Conservation (phyloP, 2,113 vertebrate species). For the Galeopterus variegatus region DNA sequence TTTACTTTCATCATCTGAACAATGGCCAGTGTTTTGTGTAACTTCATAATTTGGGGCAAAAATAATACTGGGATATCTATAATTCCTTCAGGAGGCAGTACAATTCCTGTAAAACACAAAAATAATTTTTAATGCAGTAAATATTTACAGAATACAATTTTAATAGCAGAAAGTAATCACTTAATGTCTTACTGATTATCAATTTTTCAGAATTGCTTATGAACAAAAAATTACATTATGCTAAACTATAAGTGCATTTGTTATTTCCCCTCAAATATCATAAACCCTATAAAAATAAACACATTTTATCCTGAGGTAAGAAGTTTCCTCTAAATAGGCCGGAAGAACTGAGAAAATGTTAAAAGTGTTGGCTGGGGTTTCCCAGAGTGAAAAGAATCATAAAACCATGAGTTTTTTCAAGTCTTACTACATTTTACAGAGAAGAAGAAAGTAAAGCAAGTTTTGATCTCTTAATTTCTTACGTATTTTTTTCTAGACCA, state of each 20-base stretch:
- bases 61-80: constrained; percentile 91
- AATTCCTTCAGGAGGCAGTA: constrained; percentile 86
- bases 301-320: constrained; percentile 28
- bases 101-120: constrained; percentile 84
- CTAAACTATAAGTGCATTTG: constrained; percentile 7
- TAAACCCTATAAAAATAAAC: constrained; percentile 8
- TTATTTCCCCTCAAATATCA: constrained; percentile 16
- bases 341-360: not conserved
- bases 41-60: constrained; percentile 87
- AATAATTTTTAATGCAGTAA: constrained; percentile 38
- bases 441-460: not conserved
- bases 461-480: constrained; percentile 23
- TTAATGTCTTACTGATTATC: not conserved
- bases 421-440: constrained; percentile 27
- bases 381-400: not conserved
- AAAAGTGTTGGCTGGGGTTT: not conserved
- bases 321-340: not conserved
- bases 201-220: constrained; percentile 47
- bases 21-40: constrained; percentile 86
- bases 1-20: constrained; percentile 87
- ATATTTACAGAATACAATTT: constrained; percentile 41
- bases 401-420: constrained; percentile 54
- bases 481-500: not conserved
- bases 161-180: not conserved
- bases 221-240: not conserved